A percentile compares a stretch with the other conserved stretches of the same genome.
These are phyloP conservation scores for Toxostoma redivivum DNA, from an alignment of 2,113 vertebrate species.

Conservation along the genomic window DNA sequence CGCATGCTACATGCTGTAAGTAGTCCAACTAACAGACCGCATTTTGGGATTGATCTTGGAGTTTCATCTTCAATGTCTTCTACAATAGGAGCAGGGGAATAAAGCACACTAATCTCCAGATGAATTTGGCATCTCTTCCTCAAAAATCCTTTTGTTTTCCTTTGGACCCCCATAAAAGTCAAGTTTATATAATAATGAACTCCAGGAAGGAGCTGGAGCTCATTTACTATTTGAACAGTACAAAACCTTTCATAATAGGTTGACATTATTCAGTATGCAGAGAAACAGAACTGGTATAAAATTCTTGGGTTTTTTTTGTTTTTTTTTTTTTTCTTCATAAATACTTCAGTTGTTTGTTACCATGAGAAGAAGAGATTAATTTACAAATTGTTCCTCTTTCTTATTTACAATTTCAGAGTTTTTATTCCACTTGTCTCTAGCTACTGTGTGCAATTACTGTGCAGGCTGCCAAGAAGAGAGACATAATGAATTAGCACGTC, in stretches of 20 bases:
- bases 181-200: conserved; percentile 26
- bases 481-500: neutral
- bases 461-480: neutral
- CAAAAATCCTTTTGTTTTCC: conserved; percentile 1
- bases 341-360: neutral
- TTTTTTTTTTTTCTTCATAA: neutral
- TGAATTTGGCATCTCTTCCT: neutral
- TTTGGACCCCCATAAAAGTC: conserved; percentile 19
- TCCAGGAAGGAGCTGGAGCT: conserved; percentile 35
- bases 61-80: neutral
- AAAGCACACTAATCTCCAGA: neutral
- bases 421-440: neutral
- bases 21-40: neutral
- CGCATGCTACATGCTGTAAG: neutral
- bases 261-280: neutral
- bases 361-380: neutral
- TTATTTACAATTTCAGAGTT: neutral
- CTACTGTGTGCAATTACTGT: neutral
- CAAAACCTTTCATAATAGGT: conserved; percentile 10
- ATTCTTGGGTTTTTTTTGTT: too few relatives aligned
- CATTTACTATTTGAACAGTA: conserved; percentile 6
- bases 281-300: neutral
- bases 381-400: conserved; percentile 11
- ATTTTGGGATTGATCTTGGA: neutral
- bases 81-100: neutral